These are phyloP conservation scores for Drosophila cognata DNA, from an alignment of 2,888 invertebrate genomes.

Conservation along the genomic window DNA sequence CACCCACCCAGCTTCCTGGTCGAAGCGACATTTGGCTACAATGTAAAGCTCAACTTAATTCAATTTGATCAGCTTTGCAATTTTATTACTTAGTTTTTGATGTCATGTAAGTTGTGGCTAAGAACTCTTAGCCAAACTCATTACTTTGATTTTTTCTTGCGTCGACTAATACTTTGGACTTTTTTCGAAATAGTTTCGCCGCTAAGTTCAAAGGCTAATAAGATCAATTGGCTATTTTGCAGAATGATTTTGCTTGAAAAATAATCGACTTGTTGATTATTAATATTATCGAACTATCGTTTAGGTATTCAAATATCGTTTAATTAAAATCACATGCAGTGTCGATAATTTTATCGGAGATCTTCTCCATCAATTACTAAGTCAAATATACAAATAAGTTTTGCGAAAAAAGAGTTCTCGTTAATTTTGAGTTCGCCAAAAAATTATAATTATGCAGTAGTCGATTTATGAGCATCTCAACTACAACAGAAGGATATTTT, in stretches of 20 bases:
- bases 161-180: background rate
- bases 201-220: background rate
- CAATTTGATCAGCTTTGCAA: slow-evolving; percentile 2
- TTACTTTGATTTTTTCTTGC: background rate
- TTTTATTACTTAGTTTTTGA: background rate
- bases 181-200: background rate
- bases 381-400: background rate
- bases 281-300: background rate
- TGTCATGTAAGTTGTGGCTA: background rate
- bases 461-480: background rate
- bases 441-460: background rate
- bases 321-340: no score
- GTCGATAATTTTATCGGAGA: background rate
- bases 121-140: background rate
- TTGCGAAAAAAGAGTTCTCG: no score
- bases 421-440: background rate
- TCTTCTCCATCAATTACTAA: background rate
- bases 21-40: slow-evolving; percentile 4
- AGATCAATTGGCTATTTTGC: background rate
- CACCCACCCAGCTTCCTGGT: background rate
- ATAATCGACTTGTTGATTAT: background rate
- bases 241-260: background rate
- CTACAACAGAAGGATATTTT: background rate
- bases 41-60: slow-evolving; percentile 4
- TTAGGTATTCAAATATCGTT: background rate